Conservation (phyloP, 2,888 invertebrate species). For the Epistrophella euchroma region DNA sequence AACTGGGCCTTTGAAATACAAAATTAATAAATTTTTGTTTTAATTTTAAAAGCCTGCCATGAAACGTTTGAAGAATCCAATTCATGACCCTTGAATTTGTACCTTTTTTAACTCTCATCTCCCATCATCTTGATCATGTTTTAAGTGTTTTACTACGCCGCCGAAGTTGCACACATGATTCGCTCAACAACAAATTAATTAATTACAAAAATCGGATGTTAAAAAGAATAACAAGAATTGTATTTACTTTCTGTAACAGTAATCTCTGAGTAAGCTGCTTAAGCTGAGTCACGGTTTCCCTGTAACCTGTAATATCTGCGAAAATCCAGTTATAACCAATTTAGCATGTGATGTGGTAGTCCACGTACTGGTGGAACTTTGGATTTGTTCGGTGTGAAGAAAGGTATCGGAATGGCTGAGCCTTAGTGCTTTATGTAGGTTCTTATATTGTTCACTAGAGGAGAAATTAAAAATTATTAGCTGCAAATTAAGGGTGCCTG, state of each 20-base stretch:
- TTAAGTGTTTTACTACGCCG: background rate
- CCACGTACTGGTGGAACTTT: background rate
- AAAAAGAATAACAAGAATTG: conserved; percentile 10
- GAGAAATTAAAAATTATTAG: too few relatives aligned
- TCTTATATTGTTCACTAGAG: too few relatives aligned
- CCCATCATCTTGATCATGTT: background rate
- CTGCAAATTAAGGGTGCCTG: too few relatives aligned
- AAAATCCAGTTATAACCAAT: conserved; percentile 54
- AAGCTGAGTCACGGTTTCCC: conserved; percentile 8
- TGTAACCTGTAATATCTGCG: conserved; percentile 40
- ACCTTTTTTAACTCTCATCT: background rate
- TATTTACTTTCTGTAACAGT: conserved; percentile 21
- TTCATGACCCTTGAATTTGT: background rate
- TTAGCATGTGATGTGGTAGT: background rate
- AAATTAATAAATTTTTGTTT: too few relatives aligned
- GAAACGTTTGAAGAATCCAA: background rate
- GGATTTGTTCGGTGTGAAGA: too few relatives aligned
- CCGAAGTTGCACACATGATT: background rate
- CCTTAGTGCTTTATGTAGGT: too few relatives aligned
- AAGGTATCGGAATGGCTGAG: too few relatives aligned
- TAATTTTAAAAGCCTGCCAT: too few relatives aligned
- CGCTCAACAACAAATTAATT: background rate
- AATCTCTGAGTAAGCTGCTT: conserved; percentile 16
- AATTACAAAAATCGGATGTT: conserved; percentile 32
- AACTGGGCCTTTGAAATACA: too few relatives aligned